phyloP scores from a whole-genome alignment of 2,113 vertebrate species.

The Campylomormyrus tamandua region DNA sequence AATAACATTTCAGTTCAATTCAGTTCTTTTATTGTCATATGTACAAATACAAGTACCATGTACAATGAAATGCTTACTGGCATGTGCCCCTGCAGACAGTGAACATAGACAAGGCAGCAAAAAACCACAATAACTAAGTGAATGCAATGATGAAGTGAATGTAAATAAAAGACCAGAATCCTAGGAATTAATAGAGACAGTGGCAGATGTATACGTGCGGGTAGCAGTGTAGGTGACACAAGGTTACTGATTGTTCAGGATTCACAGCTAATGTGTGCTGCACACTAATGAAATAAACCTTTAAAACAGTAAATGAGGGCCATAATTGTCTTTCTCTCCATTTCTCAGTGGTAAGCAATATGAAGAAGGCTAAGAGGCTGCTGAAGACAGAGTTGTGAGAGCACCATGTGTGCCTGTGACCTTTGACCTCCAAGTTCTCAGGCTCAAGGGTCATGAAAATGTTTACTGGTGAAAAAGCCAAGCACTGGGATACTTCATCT shows the following conservation, averaged over 20 bases:
- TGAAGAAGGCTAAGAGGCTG: conserved; percentile 61
- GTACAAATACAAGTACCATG: no score
- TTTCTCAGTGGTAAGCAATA: conserved; percentile 56
- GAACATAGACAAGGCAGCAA: no score
- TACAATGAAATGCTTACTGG: no score
- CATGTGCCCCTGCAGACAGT: no score
- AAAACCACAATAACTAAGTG: no score
- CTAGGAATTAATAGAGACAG: no score
- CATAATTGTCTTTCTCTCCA: not conserved
- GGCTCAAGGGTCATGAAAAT: conserved; percentile 11
- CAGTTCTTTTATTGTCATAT: no score
- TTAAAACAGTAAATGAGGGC: not conserved
- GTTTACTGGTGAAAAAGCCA: conserved; percentile 36
- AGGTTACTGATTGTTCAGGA: not conserved
- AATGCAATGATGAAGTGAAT: no score
- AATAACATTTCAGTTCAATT: not conserved
- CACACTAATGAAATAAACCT: not conserved
- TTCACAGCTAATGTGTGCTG: not conserved
- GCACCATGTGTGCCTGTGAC: not conserved
- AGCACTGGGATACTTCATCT: conserved; percentile 46
- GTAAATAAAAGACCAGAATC: no score
- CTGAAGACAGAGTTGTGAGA: conserved; percentile 63
- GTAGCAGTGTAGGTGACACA: no score
- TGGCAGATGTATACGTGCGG: no score
- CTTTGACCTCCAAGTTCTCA: not conserved